These are phyloP conservation scores for Ecliptopera silaceata DNA, from an alignment of 2,888 invertebrate genomes.

Conservation along the genomic window DNA sequence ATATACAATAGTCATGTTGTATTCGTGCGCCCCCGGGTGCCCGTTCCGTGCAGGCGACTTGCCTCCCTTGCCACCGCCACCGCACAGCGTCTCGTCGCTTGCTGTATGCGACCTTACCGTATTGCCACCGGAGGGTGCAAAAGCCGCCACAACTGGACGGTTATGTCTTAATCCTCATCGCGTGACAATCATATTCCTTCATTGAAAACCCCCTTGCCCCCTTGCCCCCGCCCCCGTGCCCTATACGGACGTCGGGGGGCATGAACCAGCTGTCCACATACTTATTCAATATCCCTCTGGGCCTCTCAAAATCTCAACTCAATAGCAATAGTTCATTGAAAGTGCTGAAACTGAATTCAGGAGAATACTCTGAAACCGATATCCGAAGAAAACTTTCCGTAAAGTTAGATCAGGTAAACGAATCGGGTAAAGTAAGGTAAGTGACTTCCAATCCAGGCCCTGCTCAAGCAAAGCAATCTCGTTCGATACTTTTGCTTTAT, in stretches of 20 bases:
- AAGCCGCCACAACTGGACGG: constrained; percentile 81
- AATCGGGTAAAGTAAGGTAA: constrained; percentile 39
- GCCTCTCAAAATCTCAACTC: constrained; percentile 61
- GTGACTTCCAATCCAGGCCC: constrained; percentile 65
- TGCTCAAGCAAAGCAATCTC: constrained; percentile 81
- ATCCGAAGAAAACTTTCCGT: constrained; percentile 19
- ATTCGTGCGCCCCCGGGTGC: constrained; percentile 76
- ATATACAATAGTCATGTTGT: constrained; percentile 82
- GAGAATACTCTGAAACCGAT: constrained; percentile 26
- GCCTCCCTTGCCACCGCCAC: constrained; percentile 44
- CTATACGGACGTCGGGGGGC: constrained; percentile 15
- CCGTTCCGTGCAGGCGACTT: constrained; percentile 58
- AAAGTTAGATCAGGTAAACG: constrained; percentile 2
- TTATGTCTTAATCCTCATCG: constrained; percentile 75
- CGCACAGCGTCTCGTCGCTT: constrained; percentile 51
- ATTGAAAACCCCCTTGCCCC: constrained; percentile 24
- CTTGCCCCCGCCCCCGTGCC: constrained; percentile 20
- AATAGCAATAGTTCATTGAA: constrained; percentile 42
- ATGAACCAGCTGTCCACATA: constrained; percentile 42
- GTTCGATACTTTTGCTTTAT: constrained; percentile 82
- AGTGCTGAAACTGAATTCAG: constrained; percentile 24
- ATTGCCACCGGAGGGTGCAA: constrained; percentile 72
- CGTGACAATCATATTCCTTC: constrained; percentile 52
- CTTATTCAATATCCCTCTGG: constrained; percentile 58
- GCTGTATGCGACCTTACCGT: constrained; percentile 63